Evolutionary conservation across 2,113 vertebrate genomes (phyloP), one percentile per base, ranked within the genome.

Genomic region (Oceanodroma tethys): DNA sequence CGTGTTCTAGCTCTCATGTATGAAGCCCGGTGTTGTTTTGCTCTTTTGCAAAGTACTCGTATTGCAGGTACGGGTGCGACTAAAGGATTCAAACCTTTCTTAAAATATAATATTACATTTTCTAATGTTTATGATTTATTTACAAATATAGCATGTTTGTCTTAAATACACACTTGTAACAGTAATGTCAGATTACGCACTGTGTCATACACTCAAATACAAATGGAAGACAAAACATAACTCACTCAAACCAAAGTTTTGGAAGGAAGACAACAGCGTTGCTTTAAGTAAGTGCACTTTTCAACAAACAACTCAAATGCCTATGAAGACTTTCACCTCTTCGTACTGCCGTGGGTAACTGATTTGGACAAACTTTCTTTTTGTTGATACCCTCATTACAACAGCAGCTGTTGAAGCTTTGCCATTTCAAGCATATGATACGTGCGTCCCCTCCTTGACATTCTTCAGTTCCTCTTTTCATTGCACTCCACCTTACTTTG

Each of bases 391-490:
- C 34, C 19, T 70, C 38, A 16, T 16, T 5, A 20, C 36, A 96
- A 83, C 32, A 60, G 52, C 81, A 73, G 95, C 86, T 82, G 29
- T 15, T 7, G 75, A 92, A 90, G 76, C 50, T 72, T 50, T 84
- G 78, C 91, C 75, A 70, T 48, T 62, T 48, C 82, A 78, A 74
- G 87, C 62, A 47, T 9, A 81, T 19, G 29, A 73, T 30, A 68
- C 71, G 13, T 1, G 13, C 2, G 5, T 70, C 78, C 83, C 78
- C 80, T 90, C 75, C 76, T 67, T 82, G 86, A 95, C 95, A 95
- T 95, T 70, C 68, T 76, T 95, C 94, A 93, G 87, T 85, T 72
- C 82, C 94, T n/a, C 94, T 90, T 95, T 94, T 71, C 83, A 86
- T 5, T 60, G 38, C 40, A 36, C 89, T 93, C 88, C 73, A 96